Percentiles rank a stretch among this genome's conserved stretches.
phyloP scores from a whole-genome alignment of 2,797 vertebrate species.

The Phalloptychus januarius region DNA sequence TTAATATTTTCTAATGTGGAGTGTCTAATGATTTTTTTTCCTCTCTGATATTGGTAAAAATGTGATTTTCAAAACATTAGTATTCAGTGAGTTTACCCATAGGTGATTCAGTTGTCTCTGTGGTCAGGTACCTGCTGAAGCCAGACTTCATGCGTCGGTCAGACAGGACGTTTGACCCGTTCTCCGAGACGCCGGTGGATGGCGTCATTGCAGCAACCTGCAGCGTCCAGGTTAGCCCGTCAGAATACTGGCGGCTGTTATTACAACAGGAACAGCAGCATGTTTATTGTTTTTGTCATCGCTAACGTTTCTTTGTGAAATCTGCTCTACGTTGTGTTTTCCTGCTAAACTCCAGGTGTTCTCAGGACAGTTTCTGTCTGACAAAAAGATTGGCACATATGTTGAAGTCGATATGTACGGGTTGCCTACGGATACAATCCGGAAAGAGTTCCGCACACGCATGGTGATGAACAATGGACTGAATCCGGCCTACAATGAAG shows the following conservation, averaged over 20 bases:
- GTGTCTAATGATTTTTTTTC: neutral
- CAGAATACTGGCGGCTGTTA: neutral
- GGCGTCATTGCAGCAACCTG: constrained; percentile 98
- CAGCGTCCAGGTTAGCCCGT: constrained; percentile 90
- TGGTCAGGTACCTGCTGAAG: constrained; percentile 85
- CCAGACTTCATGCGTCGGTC: constrained; percentile 98
- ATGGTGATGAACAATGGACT: constrained; percentile 99
- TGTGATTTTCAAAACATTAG: neutral
- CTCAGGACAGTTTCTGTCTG: constrained; percentile 97
- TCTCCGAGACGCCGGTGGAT: constrained; percentile 98
- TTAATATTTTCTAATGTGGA: constrained; percentile 26
- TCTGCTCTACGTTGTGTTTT: neutral
- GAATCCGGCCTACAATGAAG: constrained; percentile 98
- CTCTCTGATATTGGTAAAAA: neutral
- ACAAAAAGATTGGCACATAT: constrained; percentile 97
- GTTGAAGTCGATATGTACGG: constrained; percentile 99
- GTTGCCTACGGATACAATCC: constrained; percentile 95
- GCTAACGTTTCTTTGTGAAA: neutral
- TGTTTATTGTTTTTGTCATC: neutral
- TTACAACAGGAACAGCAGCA: neutral
- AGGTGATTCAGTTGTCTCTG: constrained; percentile 3
- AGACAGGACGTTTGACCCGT: constrained; percentile 96
- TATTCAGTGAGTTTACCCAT: constrained; percentile 4
- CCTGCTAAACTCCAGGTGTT: constrained; percentile 84
- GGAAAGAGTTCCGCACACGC: constrained; percentile 96